Base-by-base conservation (phyloP, 1,140 invertebrate genomes). In the Dendrolimus punctatus region DNA sequence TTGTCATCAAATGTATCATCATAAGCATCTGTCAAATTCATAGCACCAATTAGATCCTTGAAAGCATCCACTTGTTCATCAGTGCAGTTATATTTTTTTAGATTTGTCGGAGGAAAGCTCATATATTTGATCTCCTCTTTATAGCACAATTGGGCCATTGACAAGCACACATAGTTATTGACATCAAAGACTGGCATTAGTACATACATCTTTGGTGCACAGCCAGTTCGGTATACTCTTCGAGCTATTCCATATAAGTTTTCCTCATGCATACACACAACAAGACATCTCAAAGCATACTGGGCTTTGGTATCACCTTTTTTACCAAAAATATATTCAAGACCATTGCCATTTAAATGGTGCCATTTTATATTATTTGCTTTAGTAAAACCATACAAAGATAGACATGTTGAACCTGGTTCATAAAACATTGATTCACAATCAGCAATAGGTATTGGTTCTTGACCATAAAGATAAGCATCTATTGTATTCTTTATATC, bases 91-190 rank as follows among this genome's bases (percentile, higher is more conserved):
- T 69, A 76, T 55, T 83, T 87, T 49, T 80, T 85, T 36, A 73
- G 57, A 62, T 82, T 73, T 47, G 77, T 80, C 36, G 66, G 53
- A 45, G 87, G 85, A 52, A 88, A 88, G 40, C 71, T 60, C 77
- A 87, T 85, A 55, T 78, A 65, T 58, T 85, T 87, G 46, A 87
- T 82, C 53, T 87, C 78, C 55, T 88, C 85, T 64, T 85, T 87
- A 49, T 60, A 88, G 60, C 77, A 79, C 39, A 88, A 60, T 39
- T 52, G 68, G 52, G 69, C 55, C 76, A 87, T 78, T 39, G 85
- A 86, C 5, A 88, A 62, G 54, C 80, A 87, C 8, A 83, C 55
- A 61, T 62, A 78, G 46, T 78, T 70, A 43, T 76, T 62, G 38
- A 61, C 58, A 58, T 88, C 83, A 53, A 87, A 76, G 2, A 87